Evolutionary conservation across 92 coral and sea anemone species (phyloP).

Genomic region (Palythoa grandiflora): DNA sequence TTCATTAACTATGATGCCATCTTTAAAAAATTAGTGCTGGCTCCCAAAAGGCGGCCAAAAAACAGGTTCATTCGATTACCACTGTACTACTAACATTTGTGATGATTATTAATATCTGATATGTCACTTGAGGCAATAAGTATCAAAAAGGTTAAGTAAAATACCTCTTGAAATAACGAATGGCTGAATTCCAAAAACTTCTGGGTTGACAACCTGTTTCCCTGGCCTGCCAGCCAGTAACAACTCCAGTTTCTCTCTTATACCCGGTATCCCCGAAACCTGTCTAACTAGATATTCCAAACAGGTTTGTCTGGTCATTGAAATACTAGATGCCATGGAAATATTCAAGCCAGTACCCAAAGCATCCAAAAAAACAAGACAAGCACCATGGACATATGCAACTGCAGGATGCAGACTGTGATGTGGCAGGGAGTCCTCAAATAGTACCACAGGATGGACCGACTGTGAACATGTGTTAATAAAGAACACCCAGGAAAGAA

Average conservation of each 20-base stretch:
- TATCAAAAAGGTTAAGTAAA: neutral
- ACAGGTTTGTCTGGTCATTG: slow-evolving; percentile 76
- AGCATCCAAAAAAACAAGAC: slow-evolving; percentile 94
- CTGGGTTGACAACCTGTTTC: slow-evolving; percentile 31
- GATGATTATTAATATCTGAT: too few relatives aligned
- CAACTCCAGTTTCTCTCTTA: neutral
- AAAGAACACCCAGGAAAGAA: slow-evolving; percentile 93
- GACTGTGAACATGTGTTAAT: slow-evolving; percentile 82
- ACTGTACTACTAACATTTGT: too few relatives aligned
- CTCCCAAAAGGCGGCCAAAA: too few relatives aligned
- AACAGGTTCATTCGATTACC: too few relatives aligned
- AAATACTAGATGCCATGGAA: slow-evolving; percentile 48
- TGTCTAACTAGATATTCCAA: slow-evolving; percentile 72
- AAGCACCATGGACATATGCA: slow-evolving; percentile 95
- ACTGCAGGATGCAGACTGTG: slow-evolving; percentile 67
- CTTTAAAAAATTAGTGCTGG: too few relatives aligned
- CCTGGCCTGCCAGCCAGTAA: slow-evolving; percentile 13
- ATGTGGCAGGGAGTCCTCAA: neutral
- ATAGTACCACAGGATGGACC: neutral
- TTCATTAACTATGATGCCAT: too few relatives aligned
- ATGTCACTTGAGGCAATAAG: neutral
- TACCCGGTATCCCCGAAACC: slow-evolving; percentile 41
- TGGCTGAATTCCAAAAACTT: slow-evolving; percentile 80
- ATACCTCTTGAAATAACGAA: slow-evolving; percentile 79
- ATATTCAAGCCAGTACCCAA: slow-evolving; percentile 82